Conservation (phyloP, 2,797 vertebrate genomes). For the Menidia menidia region DNA sequence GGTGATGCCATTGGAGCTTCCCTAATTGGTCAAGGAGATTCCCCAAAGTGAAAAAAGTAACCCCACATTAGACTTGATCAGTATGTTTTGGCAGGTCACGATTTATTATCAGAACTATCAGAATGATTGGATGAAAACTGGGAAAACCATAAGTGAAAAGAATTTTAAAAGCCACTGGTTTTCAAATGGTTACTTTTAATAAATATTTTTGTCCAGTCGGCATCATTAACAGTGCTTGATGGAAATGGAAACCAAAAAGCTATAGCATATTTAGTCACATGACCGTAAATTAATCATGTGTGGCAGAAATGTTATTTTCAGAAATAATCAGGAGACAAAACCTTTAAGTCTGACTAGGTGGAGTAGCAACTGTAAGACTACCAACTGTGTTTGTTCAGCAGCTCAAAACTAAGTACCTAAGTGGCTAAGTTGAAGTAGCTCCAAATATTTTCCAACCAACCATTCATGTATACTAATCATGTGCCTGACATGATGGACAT, state of each 20-base stretch:
- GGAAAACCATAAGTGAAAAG: no score
- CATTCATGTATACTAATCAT: no score
- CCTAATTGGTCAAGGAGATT: no score
- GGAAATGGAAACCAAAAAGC: background rate
- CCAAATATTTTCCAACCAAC: background rate
- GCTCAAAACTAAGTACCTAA: background rate
- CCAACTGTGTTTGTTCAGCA: background rate
- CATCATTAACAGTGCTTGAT: background rate
- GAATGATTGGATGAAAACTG: background rate
- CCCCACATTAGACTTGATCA: background rate
- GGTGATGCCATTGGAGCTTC: no score
- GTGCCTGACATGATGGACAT: background rate
- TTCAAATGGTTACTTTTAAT: background rate
- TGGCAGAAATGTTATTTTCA: background rate
- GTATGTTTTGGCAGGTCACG: background rate
- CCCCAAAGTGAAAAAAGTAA: no score
- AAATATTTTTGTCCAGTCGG: background rate
- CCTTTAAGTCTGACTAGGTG: background rate
- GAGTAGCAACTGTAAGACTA: no score
- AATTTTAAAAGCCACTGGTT: background rate
- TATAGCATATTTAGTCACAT: background rate
- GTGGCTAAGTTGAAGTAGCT: conserved; percentile 15
- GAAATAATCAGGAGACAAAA: background rate
- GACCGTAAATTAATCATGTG: conserved; percentile 7
- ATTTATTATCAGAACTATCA: background rate